Evolutionary conservation across 37 sponge, comb jelly and placozoan species (phyloP).

Genomic region (Diacarnus erythraeanus): DNA sequence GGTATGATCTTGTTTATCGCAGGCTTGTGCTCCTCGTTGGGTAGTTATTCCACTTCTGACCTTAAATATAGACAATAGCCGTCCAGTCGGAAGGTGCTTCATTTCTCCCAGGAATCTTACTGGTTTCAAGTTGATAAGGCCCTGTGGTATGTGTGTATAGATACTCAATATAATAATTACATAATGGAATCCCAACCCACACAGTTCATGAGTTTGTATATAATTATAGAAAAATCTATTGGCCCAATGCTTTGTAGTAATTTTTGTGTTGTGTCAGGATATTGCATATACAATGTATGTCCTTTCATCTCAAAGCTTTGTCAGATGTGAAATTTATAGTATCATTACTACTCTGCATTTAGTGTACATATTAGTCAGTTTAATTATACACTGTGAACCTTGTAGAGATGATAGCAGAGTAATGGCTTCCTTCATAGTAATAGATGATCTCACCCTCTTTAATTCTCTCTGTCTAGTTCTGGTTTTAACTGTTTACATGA

Average conservation of each 20-base stretch:
- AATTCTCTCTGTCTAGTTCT: too few relatives aligned
- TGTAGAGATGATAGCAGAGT: too few relatives aligned
- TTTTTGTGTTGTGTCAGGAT: background rate
- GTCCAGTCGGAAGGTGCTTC: slow-evolving; percentile 23
- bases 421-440: too few relatives aligned
- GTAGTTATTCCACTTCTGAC: background rate
- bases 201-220: background rate
- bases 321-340: too few relatives aligned
- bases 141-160: slow-evolving; percentile 5
- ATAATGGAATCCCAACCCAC: background rate
- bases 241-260: background rate
- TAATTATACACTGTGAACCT: too few relatives aligned
- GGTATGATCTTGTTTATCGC: background rate
- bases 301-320: background rate
- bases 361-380: too few relatives aligned
- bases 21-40: background rate
- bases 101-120: background rate
- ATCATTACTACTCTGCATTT: too few relatives aligned
- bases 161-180: background rate
- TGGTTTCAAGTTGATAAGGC: background rate
- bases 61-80: background rate
- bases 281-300: background rate
- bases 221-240: background rate
- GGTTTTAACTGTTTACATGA: too few relatives aligned
- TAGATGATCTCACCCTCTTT: too few relatives aligned